These are phyloP conservation scores for Lepidurus apus DNA, from an alignment of 1,140 invertebrate genomes.

Conservation along the genomic window DNA sequence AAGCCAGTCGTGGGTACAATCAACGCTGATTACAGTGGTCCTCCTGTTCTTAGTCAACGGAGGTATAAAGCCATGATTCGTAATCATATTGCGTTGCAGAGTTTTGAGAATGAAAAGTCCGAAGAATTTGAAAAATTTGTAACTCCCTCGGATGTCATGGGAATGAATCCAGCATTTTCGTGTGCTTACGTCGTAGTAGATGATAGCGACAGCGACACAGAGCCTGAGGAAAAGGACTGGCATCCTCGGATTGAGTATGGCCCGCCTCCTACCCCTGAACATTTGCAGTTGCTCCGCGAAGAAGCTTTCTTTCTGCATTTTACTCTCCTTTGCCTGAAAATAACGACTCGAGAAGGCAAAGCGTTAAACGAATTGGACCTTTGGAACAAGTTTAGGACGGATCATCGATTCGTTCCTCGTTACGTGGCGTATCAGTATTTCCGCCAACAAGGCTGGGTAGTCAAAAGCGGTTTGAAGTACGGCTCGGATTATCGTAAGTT, in stretches of 20 bases:
- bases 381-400: not conserved
- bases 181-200: not conserved
- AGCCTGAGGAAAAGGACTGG: not conserved
- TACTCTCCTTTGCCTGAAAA: not conserved
- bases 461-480: not conserved
- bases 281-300: not conserved
- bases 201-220: not conserved
- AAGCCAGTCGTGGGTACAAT: not conserved
- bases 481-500: not conserved
- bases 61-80: not conserved
- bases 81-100: not conserved
- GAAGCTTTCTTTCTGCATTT: not conserved
- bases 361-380: not conserved
- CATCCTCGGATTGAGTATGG: not conserved
- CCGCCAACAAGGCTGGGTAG: not conserved
- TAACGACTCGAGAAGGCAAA: not conserved
- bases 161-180: not conserved
- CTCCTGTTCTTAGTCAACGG: not conserved
- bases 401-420: not conserved
- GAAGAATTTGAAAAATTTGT: too few relatives aligned
- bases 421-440: conserved; percentile 5
- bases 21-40: not conserved
- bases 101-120: not conserved
- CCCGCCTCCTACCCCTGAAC: not conserved
- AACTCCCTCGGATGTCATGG: not conserved